phyloP scores from a whole-genome alignment of 2,113 vertebrate genomes.

The Actenoides hombroni region DNA sequence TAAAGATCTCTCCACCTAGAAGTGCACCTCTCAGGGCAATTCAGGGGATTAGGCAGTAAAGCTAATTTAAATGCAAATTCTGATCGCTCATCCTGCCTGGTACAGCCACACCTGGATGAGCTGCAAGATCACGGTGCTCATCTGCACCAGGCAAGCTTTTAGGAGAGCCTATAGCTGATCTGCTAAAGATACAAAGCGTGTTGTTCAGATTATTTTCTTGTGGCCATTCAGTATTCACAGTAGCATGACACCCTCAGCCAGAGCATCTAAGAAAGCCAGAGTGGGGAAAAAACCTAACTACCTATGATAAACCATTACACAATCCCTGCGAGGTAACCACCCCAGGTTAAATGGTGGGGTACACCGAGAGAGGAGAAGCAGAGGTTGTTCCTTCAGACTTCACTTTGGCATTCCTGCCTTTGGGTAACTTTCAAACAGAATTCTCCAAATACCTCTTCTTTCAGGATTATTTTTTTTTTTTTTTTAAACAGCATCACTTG shows the following conservation, averaged over 20 bases:
- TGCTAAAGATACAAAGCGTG: not conserved
- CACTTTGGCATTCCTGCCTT: not conserved
- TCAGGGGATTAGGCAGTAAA: not conserved
- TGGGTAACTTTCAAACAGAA: not conserved
- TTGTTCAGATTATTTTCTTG: not conserved
- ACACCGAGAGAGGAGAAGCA: not conserved
- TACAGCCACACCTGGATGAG: not conserved
- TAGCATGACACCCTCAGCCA: not conserved
- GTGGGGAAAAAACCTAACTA: not conserved
- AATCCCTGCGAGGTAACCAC: not conserved
- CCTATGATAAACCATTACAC: not conserved
- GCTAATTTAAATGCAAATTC: slow-evolving; percentile 12
- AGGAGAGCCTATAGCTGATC: not conserved
- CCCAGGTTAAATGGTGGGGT: not conserved
- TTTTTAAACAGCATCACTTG: not conserved
- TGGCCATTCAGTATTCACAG: not conserved
- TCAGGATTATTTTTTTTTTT: not conserved
- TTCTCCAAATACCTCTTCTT: not conserved
- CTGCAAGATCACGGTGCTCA: not conserved
- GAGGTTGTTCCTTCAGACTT: not conserved
- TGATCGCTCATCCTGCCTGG: not conserved
- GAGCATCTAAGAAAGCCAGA: rapidly evolving
- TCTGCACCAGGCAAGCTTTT: not conserved
- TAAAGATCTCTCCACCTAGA: not conserved
- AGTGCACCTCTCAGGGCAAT: not conserved